Conservation (phyloP, 2,797 vertebrate species). For the Pelobates cultripes region DNA sequence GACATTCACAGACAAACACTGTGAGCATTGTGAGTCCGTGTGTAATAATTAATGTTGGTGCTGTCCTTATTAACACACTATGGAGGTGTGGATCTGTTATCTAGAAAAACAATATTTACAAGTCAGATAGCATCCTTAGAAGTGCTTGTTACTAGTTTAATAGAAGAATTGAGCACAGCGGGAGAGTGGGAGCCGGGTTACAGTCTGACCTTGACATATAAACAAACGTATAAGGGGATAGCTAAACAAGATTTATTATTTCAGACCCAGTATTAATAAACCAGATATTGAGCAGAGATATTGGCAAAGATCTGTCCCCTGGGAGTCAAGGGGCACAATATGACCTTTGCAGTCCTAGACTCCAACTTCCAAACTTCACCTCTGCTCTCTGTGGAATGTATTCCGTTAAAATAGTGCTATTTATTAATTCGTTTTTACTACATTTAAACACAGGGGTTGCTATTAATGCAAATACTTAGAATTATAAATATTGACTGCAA, state of each 20-base stretch:
- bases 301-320: slow-evolving; percentile 35
- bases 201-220: slow-evolving; percentile 55
- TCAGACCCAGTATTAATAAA: slow-evolving; percentile 55
- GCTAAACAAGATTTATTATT: slow-evolving; percentile 53
- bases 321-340: slow-evolving; percentile 19
- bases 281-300: slow-evolving; percentile 50
- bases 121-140: slow-evolving; percentile 41
- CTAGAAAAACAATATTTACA: slow-evolving; percentile 47
- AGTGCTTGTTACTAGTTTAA: slow-evolving; percentile 32
- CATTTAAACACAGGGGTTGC: too few relatives aligned
- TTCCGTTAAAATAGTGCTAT: slow-evolving; percentile 28
- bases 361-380: slow-evolving; percentile 43
- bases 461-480: too few relatives aligned
- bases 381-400: slow-evolving; percentile 53
- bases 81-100: slow-evolving; percentile 21
- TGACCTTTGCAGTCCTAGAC: slow-evolving; percentile 40
- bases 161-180: slow-evolving; percentile 38
- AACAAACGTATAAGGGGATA: slow-evolving; percentile 49
- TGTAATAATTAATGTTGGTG: slow-evolving; percentile 12
- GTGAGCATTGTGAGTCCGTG: slow-evolving; percentile 24
- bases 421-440: slow-evolving; percentile 22
- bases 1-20: slow-evolving; percentile 10
- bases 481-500: too few relatives aligned
- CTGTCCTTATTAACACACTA: slow-evolving; percentile 7
- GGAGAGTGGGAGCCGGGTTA: slow-evolving; percentile 49